Evolutionary conservation across 2,113 vertebrate genomes (phyloP).

Genomic region (Ginglymostoma cirratum): DNA sequence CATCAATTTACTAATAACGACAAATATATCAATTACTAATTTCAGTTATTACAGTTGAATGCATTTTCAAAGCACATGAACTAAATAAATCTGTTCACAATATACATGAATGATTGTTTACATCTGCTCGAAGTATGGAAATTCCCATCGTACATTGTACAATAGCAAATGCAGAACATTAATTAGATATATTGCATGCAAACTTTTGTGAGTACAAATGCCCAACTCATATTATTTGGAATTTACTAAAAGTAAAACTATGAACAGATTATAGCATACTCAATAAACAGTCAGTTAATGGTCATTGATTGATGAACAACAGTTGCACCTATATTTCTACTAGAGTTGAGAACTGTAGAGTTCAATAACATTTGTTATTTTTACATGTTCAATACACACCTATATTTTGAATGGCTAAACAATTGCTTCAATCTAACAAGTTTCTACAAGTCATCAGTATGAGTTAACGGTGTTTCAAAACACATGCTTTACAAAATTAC

Average conservation of each 20-base stretch:
- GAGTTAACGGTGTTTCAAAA: background rate
- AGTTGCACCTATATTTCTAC: background rate
- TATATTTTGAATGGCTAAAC: background rate
- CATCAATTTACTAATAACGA: slow-evolving; percentile 10
- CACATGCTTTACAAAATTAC: background rate
- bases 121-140: background rate
- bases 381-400: background rate
- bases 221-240: background rate
- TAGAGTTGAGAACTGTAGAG: background rate
- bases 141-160: background rate
- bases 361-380: background rate
- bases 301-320: background rate
- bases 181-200: background rate
- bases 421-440: background rate
- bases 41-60: background rate
- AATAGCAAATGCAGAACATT: background rate
- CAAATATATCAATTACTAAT: background rate
- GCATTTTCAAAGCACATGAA: background rate
- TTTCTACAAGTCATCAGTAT: background rate
- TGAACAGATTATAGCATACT: background rate
- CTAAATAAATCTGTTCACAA: background rate
- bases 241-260: background rate
- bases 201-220: background rate
- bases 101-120: background rate
- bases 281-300: background rate